Evolutionary conservation across 1,140 invertebrate species (phyloP).

Genomic region (Ladona fulva): DNA sequence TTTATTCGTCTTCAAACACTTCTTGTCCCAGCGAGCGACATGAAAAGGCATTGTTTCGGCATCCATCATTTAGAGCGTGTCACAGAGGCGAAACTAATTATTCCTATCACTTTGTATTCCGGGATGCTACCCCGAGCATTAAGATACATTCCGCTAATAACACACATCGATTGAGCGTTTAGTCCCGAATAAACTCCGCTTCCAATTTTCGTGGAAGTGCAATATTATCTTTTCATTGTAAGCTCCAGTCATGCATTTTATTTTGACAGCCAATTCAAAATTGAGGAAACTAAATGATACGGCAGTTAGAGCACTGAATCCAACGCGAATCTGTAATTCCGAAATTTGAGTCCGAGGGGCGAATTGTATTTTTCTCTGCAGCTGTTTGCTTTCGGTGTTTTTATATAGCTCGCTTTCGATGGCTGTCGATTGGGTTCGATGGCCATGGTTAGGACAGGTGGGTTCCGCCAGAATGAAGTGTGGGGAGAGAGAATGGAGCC

Average conservation of each 20-base stretch:
- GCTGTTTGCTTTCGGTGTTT: too few relatives aligned
- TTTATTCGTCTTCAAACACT: too few relatives aligned
- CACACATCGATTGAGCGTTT: too few relatives aligned
- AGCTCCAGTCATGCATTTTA: background rate
- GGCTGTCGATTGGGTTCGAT: background rate
- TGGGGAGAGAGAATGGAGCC: background rate
- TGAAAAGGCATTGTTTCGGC: too few relatives aligned
- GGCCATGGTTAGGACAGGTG: background rate
- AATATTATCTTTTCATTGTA: slow-evolving; percentile 3
- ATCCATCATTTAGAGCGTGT: too few relatives aligned
- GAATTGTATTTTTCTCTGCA: background rate
- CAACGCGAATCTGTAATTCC: background rate
- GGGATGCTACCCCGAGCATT: too few relatives aligned
- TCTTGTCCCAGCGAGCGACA: too few relatives aligned
- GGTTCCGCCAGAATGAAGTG: background rate
- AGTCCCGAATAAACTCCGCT: too few relatives aligned
- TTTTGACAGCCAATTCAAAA: background rate
- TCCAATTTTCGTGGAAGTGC: background rate
- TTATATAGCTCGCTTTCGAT: background rate
- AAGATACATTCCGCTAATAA: too few relatives aligned
- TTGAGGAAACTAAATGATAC: background rate
- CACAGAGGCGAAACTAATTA: too few relatives aligned
- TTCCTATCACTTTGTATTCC: too few relatives aligned
- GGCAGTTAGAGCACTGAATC: background rate
- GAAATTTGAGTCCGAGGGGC: background rate